A percentile compares a stretch with the other conserved stretches of the same genome.
Evolutionary conservation across 2,797 vertebrate species (phyloP).

Genomic region (Carcharodon carcharias): DNA sequence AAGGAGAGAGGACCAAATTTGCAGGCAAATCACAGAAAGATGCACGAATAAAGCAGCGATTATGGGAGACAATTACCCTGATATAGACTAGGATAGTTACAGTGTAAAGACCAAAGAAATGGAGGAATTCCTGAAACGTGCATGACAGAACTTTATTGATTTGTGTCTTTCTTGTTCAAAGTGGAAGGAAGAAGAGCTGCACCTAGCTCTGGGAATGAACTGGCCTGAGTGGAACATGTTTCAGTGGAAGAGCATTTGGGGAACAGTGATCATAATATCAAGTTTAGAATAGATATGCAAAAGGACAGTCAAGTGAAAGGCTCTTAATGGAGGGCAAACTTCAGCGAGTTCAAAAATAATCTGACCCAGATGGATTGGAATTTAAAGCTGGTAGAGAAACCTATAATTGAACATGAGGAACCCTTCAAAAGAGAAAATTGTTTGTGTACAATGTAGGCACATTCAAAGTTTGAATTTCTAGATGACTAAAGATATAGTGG

Average conservation of each 20-base stretch:
- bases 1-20: background rate
- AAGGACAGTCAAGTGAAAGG: background rate
- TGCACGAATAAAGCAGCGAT: background rate
- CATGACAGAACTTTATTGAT: background rate
- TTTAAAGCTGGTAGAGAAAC: background rate
- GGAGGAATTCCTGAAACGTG: background rate
- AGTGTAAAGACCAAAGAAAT: background rate
- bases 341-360: background rate
- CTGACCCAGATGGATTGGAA: background rate
- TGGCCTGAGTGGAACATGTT: background rate
- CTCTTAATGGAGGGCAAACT: background rate
- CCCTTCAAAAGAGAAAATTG: background rate
- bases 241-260: background rate
- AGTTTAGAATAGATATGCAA: background rate
- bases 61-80: background rate
- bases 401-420: background rate
- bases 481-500: background rate
- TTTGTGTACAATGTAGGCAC: background rate
- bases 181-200: background rate
- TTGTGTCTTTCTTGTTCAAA: background rate
- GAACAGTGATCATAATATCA: background rate
- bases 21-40: background rate
- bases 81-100: background rate
- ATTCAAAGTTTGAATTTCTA: background rate
- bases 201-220: background rate